Evolutionary conservation across 2,797 vertebrate genomes (phyloP).

Genomic region (Gymnopithys bicolor): DNA sequence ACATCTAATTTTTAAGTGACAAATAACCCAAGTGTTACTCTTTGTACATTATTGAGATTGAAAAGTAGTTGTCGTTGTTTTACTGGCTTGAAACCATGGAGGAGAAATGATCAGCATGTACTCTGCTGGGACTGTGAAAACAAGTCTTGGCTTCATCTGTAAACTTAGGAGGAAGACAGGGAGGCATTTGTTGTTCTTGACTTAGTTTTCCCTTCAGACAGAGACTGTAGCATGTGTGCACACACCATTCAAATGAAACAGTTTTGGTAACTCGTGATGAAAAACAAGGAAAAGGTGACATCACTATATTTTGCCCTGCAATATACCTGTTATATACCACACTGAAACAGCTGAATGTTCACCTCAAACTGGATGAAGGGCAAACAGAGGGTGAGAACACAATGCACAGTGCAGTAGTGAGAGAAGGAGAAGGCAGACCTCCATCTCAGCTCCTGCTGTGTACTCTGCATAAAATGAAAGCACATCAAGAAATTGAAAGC

Average conservation of each 20-base stretch:
- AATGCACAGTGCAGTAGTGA: neutral
- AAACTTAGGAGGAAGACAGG: neutral
- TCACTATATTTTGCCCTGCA: neutral
- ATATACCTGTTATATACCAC: neutral
- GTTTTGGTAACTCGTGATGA: neutral
- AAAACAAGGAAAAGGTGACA: neutral
- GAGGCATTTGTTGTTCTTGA: neutral
- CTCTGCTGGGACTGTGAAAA: neutral
- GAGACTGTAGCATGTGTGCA: fast-evolving
- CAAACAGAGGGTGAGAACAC: neutral
- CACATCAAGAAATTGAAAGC: neutral
- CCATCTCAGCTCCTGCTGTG: fast-evolving
- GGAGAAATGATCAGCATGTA: neutral
- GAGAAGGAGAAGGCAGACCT: neutral
- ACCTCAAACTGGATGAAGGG: neutral
- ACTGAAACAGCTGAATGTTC: neutral
- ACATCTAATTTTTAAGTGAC: neutral
- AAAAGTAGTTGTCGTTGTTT: neutral
- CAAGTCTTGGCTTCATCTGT: neutral
- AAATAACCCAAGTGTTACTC: neutral
- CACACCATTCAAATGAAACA: neutral
- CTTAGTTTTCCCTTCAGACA: neutral
- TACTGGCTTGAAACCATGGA: neutral
- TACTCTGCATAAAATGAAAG: neutral
- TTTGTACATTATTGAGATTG: neutral